These are phyloP conservation scores for Osmerus mordax DNA, from an alignment of 2,113 vertebrate genomes.

Conservation along the genomic window DNA sequence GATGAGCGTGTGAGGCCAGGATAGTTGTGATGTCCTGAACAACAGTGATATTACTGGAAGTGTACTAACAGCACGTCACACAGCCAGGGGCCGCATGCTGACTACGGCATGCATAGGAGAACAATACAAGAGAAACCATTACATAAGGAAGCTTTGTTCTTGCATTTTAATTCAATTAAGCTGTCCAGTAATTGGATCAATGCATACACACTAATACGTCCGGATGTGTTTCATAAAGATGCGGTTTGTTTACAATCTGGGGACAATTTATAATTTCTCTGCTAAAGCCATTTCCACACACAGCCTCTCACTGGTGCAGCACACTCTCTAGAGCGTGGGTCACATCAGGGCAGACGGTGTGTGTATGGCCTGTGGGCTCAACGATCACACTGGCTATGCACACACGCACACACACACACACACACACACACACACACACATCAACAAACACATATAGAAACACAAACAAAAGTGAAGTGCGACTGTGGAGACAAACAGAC, in stretches of 20 bases:
- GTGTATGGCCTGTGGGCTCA: constrained; percentile 12
- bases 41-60: no score
- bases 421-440: constrained; percentile 4
- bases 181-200: constrained; percentile 71
- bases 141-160: constrained; percentile 56
- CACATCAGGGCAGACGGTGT: constrained; percentile 5
- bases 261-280: constrained; percentile 63
- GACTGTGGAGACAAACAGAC: background rate
- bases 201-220: constrained; percentile 66
- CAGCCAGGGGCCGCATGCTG: background rate
- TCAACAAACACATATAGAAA: no score
- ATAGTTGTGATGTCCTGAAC: no score
- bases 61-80: constrained; percentile 48
- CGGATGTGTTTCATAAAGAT: constrained; percentile 65
- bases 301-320: constrained; percentile 32
- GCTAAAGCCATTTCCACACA: constrained; percentile 56
- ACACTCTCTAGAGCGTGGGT: constrained; percentile 25
- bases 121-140: constrained; percentile 9
- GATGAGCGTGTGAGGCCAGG: no score
- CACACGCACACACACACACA: constrained; percentile 1
- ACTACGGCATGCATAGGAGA: background rate
- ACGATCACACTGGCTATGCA: background rate
- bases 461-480: background rate
- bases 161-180: constrained; percentile 70
- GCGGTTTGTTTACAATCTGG: constrained; percentile 70